A percentile compares a stretch with the other conserved stretches of the same genome.
Conservation (phyloP, 2,888 invertebrate genomes). For the Drosophila kambysellisi region DNA sequence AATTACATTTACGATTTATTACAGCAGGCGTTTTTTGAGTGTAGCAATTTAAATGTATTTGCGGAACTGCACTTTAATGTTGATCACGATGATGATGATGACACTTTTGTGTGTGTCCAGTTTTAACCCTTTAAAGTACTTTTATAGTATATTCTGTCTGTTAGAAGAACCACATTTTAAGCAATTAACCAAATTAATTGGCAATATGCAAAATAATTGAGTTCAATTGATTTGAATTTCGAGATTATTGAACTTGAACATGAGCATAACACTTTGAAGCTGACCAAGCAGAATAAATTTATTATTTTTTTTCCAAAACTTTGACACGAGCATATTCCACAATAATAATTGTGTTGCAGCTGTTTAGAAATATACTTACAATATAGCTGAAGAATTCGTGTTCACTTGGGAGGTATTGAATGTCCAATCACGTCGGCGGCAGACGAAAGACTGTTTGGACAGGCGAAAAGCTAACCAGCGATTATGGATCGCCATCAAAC, state of each 20-base stretch:
- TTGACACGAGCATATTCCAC: constrained; percentile 13
- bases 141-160: constrained; percentile 3
- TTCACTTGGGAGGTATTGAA: constrained; percentile 2
- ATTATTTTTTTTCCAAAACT: constrained; percentile 10
- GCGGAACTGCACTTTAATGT: constrained; percentile 45
- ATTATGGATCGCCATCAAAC: constrained; percentile 53
- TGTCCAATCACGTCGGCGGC: constrained; percentile 58
- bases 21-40: neutral
- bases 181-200: constrained; percentile 39
- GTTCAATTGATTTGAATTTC: constrained; percentile 64
- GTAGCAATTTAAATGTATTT: constrained; percentile 47
- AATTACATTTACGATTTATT: neutral
- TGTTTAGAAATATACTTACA: constrained; percentile 26
- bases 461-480: constrained; percentile 34
- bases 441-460: constrained; percentile 53
- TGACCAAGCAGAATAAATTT: constrained; percentile 36
- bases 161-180: constrained; percentile 4
- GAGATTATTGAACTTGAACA: constrained; percentile 58
- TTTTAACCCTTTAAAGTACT: constrained; percentile 30
- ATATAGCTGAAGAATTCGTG: constrained; percentile 30
- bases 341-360: neutral
- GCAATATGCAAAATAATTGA: constrained; percentile 41
- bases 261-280: constrained; percentile 29
- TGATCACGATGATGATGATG: constrained; percentile 6
- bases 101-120: constrained; percentile 10